phyloP scores from a whole-genome alignment of 2,888 invertebrate species.

The Baronia brevicornis region DNA sequence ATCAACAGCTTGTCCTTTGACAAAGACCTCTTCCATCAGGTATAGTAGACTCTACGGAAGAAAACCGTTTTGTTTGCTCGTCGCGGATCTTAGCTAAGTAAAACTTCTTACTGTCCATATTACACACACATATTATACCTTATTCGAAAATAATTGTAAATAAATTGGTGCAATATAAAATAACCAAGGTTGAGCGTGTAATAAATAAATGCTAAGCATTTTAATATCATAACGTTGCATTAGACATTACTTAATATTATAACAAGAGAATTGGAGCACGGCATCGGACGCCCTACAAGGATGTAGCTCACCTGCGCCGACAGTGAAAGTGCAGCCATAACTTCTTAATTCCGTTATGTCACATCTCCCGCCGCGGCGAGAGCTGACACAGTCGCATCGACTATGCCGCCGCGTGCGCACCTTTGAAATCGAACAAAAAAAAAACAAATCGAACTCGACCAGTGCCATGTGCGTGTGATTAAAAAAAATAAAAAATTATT shows the following conservation, averaged over 20 bases:
- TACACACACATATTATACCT: no score
- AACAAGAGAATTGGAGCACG: constrained; percentile 24
- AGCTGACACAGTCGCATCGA: constrained; percentile 49
- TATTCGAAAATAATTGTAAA: no score
- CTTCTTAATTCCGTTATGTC: constrained; percentile 66
- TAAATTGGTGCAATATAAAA: no score
- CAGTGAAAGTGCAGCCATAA: constrained; percentile 59
- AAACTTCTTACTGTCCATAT: no score
- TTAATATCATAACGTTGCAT: constrained; percentile 2
- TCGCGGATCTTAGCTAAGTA: no score
- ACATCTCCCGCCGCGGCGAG: constrained; percentile 32
- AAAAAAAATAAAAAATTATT: constrained; percentile 21
- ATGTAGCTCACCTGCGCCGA: constrained; percentile 32
- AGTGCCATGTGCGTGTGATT: constrained; percentile 46
- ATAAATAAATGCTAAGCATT: constrained; percentile 7
- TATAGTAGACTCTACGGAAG: no score
- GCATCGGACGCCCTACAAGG: constrained; percentile 32
- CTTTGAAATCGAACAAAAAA: constrained; percentile 24
- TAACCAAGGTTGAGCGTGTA: no score
- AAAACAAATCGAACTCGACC: constrained; percentile 21
- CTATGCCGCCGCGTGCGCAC: constrained; percentile 62
- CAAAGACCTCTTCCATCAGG: no score
- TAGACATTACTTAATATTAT: constrained; percentile 13
- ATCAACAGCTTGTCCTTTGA: no score
- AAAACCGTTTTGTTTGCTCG: no score